Percentiles rank a stretch among this genome's conserved stretches.
These are phyloP conservation scores for Leptocoma aspasia DNA, from an alignment of 2,113 vertebrate genomes.

Conservation along the genomic window DNA sequence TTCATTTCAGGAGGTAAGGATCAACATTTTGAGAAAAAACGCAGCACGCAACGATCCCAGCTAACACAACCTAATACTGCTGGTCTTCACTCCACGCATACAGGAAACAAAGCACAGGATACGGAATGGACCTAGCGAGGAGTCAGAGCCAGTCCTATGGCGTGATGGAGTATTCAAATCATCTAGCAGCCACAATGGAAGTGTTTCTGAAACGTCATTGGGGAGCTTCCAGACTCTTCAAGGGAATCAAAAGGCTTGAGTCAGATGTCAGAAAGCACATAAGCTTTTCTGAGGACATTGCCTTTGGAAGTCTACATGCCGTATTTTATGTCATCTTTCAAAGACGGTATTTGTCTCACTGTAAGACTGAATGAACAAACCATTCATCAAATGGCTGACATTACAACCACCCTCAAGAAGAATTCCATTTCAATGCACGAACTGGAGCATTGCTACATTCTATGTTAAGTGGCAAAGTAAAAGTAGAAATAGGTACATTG, in stretches of 20 bases:
- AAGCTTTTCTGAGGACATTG: background rate
- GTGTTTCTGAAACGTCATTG: background rate
- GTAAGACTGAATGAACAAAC: background rate
- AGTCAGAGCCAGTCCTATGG: background rate
- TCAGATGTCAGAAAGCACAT: background rate
- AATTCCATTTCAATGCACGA: background rate
- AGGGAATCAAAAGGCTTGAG: background rate
- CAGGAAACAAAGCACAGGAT: background rate
- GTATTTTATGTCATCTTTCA: background rate
- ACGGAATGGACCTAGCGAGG: accelerated
- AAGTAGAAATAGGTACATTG: background rate
- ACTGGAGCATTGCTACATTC: background rate
- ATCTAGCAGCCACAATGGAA: background rate
- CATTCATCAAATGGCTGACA: background rate
- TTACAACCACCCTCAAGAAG: background rate
- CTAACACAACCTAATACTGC: background rate
- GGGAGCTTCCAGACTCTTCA: background rate
- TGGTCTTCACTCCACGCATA: background rate
- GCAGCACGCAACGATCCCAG: background rate
- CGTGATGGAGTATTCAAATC: background rate
- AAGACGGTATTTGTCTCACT: background rate
- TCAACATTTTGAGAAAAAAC: background rate
- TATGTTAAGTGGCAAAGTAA: background rate
- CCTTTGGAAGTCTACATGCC: background rate
- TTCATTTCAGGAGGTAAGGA: background rate